Evolutionary conservation across 2,888 invertebrate genomes (phyloP), one percentile per base, ranked within the genome.

Genomic region (Neocrepidodera transversa): DNA sequence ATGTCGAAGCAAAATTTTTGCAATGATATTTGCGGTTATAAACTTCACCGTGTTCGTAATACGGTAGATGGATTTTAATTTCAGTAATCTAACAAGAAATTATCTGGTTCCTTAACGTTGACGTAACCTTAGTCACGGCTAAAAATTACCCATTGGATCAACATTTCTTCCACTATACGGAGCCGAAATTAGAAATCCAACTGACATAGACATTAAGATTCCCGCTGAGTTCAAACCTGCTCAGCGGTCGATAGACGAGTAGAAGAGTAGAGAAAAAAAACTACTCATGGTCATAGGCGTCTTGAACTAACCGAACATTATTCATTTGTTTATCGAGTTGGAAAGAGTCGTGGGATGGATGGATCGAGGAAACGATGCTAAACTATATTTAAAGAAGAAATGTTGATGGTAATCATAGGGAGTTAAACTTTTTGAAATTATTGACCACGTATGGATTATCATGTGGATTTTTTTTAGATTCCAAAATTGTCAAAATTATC

Each of bases 151-250:
- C 47, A 30, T 43, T 13, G 43, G 43, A 26, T 26, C 43, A 43
- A 11, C 43, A 23, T 43, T 23, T 26, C 47, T 28, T 28, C 47
- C 26, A 47, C 26, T 47, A 17, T 38, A 38, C 38, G 38, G 32
- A 32, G 30, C 38, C 36, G 35, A 28, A 35, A 43, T 50, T 54
- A 57, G 60, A 63, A 60, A 54, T 57, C 49, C 63, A 42, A 58
- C 58, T 61, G 61, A 62, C 59, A 57, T 59, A 62, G 59, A 59
- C 64, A 54, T 61, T 64, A 62, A 59, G 59, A 51, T 53, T 61
- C 64, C 64, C 51, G 64, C 64, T 64, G 64, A 45, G 61, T 54
- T 57, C 50, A 56, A 64, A 64, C 64, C 61, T 59, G 64, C 61
- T 64, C 57, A 52, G 58, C 55, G 59, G 58, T 48, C 63, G 52